Conservation (phyloP, 2,113 vertebrate species). For the Rhagologus leucostigma region DNA sequence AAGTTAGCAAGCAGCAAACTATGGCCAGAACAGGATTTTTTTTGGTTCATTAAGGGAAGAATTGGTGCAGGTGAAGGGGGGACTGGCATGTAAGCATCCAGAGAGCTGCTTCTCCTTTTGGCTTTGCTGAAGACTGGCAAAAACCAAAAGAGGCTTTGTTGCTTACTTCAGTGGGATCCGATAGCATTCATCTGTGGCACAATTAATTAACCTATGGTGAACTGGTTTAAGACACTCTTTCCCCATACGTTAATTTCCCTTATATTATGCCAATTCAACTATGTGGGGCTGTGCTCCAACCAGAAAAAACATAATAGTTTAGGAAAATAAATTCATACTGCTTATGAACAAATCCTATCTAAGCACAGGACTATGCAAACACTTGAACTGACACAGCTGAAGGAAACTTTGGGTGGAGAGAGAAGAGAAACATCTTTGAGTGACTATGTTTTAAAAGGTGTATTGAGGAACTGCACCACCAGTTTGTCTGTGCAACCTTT, state of each 20-base stretch:
- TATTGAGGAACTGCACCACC: neutral
- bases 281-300: neutral
- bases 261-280: neutral
- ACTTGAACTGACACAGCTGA: neutral
- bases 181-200: neutral
- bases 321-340: neutral
- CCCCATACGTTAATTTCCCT: neutral
- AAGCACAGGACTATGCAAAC: neutral
- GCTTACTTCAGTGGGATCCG: neutral
- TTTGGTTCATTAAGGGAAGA: neutral
- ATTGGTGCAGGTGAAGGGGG: fast-evolving
- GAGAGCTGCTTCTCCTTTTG: neutral
- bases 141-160: neutral
- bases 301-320: neutral
- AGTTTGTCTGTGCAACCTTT: neutral
- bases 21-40: neutral
- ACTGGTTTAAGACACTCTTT: neutral
- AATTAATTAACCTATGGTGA: neutral
- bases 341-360: neutral
- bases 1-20: neutral
- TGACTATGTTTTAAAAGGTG: neutral
- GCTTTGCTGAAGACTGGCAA: neutral
- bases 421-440: neutral
- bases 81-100: neutral
- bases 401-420: neutral